A percentile compares a stretch with the other conserved stretches of the same genome.
These are phyloP conservation scores for Drosophila jambulina DNA, from an alignment of 1,140 invertebrate genomes.

Conservation along the genomic window DNA sequence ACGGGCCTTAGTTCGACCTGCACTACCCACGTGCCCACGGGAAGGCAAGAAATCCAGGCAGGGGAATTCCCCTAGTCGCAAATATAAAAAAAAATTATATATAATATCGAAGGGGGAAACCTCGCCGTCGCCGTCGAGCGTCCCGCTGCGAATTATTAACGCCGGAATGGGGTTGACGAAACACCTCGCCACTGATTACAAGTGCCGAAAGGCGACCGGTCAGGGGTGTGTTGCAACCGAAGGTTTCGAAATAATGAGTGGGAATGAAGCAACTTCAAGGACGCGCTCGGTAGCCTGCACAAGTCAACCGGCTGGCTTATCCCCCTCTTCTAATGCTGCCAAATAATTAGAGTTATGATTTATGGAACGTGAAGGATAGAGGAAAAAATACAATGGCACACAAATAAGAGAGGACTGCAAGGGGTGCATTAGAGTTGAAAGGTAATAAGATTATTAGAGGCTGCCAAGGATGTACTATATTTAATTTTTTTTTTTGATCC, in stretches of 20 bases:
- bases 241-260: constrained; percentile 29
- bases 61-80: constrained; percentile 30
- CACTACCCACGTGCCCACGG: constrained; percentile 58
- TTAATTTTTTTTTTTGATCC: not conserved
- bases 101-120: constrained; percentile 40
- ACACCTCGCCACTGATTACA: constrained; percentile 59
- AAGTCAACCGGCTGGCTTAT: constrained; percentile 5
- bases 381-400: not conserved
- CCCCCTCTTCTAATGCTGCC: constrained; percentile 16
- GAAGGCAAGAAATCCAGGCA: constrained; percentile 3
- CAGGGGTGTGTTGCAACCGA: constrained; percentile 9
- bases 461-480: not conserved
- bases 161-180: constrained; percentile 39
- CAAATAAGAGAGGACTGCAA: not conserved
- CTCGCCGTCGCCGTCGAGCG: constrained; percentile 10
- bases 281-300: constrained; percentile 9
- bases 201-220: constrained; percentile 30
- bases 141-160: constrained; percentile 62
- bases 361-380: constrained; percentile 4
- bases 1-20: constrained; percentile 55
- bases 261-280: constrained; percentile 24
- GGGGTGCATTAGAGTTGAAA: not conserved
- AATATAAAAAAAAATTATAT: constrained; percentile 4
- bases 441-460: not conserved
- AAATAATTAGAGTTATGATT: constrained; percentile 20